phyloP scores from a whole-genome alignment of 2,797 vertebrate genomes.

The Dipus sagitta region DNA sequence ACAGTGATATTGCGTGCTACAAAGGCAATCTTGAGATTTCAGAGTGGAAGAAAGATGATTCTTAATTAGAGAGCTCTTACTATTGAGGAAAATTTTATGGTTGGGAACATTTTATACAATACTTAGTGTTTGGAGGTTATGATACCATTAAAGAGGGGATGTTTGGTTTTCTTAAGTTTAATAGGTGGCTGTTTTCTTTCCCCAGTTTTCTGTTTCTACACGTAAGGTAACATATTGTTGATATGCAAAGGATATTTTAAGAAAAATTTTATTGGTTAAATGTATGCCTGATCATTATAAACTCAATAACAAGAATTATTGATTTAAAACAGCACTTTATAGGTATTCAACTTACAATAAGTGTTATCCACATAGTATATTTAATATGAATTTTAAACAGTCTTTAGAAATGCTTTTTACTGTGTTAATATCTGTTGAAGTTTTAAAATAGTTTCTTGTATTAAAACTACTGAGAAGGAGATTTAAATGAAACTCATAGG shows the following conservation, averaged over 20 bases:
- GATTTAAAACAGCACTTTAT: slow-evolving; percentile 67
- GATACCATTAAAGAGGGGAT: slow-evolving; percentile 80
- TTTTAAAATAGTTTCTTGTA: slow-evolving; percentile 67
- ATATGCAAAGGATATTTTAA: slow-evolving; percentile 75
- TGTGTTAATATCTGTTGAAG: slow-evolving; percentile 65
- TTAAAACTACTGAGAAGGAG: slow-evolving; percentile 71
- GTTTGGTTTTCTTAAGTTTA: slow-evolving; percentile 85
- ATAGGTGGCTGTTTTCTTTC: slow-evolving; percentile 77
- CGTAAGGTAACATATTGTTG: slow-evolving; percentile 67
- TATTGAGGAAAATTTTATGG: slow-evolving; percentile 71
- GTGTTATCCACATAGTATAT: slow-evolving; percentile 45
- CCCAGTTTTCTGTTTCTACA: slow-evolving; percentile 55
- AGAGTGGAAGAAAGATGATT: slow-evolving; percentile 67
- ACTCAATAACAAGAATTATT: slow-evolving; percentile 67
- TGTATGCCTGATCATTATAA: slow-evolving; percentile 53
- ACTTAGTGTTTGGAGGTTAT: slow-evolving; percentile 61
- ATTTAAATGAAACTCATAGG: slow-evolving; percentile 69
- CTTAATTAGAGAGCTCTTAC: slow-evolving; percentile 73
- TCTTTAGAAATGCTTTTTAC: slow-evolving; percentile 69
- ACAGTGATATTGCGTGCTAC: slow-evolving; percentile 63
- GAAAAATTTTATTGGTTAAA: slow-evolving; percentile 82
- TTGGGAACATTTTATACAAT: slow-evolving; percentile 78
- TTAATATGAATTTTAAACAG: slow-evolving; percentile 68
- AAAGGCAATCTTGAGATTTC: slow-evolving; percentile 66
- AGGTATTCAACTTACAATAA: slow-evolving; percentile 66